These are phyloP conservation scores for Hylia prasina DNA, from an alignment of 2,113 vertebrate species.

Conservation along the genomic window DNA sequence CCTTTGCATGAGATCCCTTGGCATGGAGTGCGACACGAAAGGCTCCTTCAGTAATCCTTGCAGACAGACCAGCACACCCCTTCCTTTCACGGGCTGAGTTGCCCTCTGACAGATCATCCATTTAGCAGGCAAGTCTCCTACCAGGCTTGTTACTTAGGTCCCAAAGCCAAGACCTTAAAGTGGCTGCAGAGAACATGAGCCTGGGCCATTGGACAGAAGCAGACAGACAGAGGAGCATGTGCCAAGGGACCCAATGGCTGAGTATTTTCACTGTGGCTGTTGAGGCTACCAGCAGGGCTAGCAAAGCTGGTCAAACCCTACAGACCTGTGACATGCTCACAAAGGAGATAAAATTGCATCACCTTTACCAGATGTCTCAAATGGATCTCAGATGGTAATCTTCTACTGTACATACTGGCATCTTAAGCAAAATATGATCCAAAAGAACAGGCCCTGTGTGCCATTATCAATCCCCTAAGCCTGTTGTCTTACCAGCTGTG, in stretches of 20 bases:
- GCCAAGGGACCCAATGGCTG: rapidly evolving
- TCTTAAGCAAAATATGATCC: conserved; percentile 15
- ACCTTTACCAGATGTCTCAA: not conserved
- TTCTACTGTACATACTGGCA: not conserved
- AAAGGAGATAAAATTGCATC: not conserved
- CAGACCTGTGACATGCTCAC: not conserved
- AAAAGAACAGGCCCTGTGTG: not conserved
- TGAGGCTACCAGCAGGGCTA: not conserved
- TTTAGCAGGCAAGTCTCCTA: not conserved
- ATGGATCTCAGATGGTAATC: conserved; percentile 19
- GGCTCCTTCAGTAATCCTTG: not conserved
- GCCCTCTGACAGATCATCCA: not conserved
- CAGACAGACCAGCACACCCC: not conserved
- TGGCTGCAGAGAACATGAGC: not conserved
- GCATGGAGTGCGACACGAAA: not conserved
- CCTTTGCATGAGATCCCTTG: not conserved
- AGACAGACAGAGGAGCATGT: not conserved
- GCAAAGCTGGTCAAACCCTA: not conserved
- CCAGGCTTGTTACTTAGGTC: not conserved
- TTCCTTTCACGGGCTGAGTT: not conserved
- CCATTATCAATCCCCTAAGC: not conserved
- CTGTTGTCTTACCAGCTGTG: conserved; percentile 13
- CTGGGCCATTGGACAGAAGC: not conserved
- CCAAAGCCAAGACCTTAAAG: not conserved
- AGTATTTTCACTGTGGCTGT: not conserved